These are phyloP conservation scores for Papilio xuthus DNA, from an alignment of 1,140 invertebrate genomes.

Conservation along the genomic window DNA sequence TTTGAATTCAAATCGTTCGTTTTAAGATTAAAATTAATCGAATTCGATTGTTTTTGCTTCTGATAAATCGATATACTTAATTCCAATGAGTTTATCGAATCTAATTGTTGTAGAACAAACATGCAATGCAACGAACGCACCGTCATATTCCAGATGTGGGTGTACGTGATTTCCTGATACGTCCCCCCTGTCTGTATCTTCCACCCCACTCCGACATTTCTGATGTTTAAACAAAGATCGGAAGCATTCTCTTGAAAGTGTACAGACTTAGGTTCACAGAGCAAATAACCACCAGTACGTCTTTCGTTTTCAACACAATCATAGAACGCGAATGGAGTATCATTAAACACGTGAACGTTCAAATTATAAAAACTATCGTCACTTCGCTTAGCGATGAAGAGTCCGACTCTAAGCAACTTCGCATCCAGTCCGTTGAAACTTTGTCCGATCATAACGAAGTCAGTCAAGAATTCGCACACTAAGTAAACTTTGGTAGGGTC, in stretches of 20 bases:
- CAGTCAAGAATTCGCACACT: constrained; percentile 92
- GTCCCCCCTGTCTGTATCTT: constrained; percentile 90
- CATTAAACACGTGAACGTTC: constrained; percentile 91
- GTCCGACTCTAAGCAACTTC: constrained; percentile 92
- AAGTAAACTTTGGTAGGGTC: constrained; percentile 93
- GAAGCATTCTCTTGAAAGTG: constrained; percentile 94
- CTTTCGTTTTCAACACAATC: constrained; percentile 89
- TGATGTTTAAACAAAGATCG: constrained; percentile 87
- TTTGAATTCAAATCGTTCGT: constrained; percentile 78
- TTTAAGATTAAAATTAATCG: constrained; percentile 77
- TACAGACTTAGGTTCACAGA: constrained; percentile 94
- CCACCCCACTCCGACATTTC: constrained; percentile 86
- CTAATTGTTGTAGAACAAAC: constrained; percentile 89
- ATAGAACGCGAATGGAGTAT: constrained; percentile 94
- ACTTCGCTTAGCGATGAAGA: constrained; percentile 88
- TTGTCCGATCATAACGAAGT: constrained; percentile 94
- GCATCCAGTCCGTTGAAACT: constrained; percentile 82
- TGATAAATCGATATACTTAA: constrained; percentile 75
- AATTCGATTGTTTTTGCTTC: constrained; percentile 77
- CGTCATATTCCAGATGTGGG: constrained; percentile 93
- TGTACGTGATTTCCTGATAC: constrained; percentile 95
- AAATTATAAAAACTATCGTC: constrained; percentile 80
- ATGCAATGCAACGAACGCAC: constrained; percentile 90
- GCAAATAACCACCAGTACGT: constrained; percentile 89
- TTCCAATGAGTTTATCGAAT: constrained; percentile 78